Evolutionary conservation across 2,888 invertebrate species (phyloP), one percentile per base, ranked within the genome.

Genomic region (Cetonia aurata): DNA sequence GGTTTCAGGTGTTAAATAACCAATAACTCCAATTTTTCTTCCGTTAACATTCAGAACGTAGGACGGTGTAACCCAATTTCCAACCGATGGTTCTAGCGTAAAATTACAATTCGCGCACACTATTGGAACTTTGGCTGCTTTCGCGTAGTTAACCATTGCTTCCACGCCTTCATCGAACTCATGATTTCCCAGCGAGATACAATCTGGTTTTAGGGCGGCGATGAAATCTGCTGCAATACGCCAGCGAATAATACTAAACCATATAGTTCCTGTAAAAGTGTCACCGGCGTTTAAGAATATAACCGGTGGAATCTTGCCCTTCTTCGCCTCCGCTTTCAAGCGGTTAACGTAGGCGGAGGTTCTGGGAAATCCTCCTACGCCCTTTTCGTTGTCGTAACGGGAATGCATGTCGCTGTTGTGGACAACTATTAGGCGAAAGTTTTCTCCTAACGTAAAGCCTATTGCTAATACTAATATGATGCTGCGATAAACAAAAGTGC

Each of bases 211-310:
- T 13, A 97, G 83, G 13, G 89, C 86, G 80, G 96, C 95, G 73
- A 96, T 86, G 80, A 96, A 94, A 66, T 90, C 90, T 0, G 92
- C 88, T 0, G 94, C 92, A 6, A 95, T 92, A 76, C 88, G 88
- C 89, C 94, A 93, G 78, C 93, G 93, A 85, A 92, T 93, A 9
- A 93, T 85, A 3, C 91, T 91, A 85, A 93, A 97, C 93, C 94
- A 96, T 0, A 93, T 87, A 0, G 95, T 94, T 0, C 97, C 97
- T 0, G 95, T 94, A 83, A 92, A 98, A 0, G 95, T 95, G 83
- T 97, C 97, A 0, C 97, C 97, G 0, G 95, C 97, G 80, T 96
- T 96, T 13, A 98, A 86, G 80, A 94, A 95, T 4, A 97, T 80
- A 0, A 93, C 92, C 0, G 90, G 89, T 0, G 87, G 89, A 42